Evolutionary conservation across 2,113 vertebrate genomes (phyloP), one percentile per base, ranked within the genome.

Genomic region (Nasalis larvatus): DNA sequence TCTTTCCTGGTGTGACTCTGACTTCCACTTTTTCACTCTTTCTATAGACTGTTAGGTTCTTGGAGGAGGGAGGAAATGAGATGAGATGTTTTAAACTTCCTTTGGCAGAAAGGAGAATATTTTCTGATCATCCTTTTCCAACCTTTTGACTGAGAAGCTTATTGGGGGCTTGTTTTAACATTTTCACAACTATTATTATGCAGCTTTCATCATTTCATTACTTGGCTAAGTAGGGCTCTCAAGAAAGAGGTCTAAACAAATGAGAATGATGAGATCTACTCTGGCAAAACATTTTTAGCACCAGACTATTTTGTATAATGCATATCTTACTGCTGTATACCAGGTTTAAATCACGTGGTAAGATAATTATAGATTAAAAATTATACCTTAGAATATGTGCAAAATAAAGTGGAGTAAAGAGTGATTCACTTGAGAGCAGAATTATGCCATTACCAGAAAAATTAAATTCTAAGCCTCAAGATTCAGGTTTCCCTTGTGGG

Each of bases 311-410:
- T 89, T 74, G 84, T 17, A 18, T 86, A 86, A 86, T 56, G 35
- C 30, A 63, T 54, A 89, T 68, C 77, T 88, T 66, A 63, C 78
- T 86, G 89, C 37, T 76, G 17, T 54, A 42, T 45, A 68, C 40
- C 37, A 96, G 30, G 54, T 91, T 63, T 95, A 84, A 96, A 96
- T 90, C 80, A 91, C 3, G 11, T 90, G 37, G 84, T 68, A 66
- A 95, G 78, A 94, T 63, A 93, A 96, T 94, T 89, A 80, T 77
- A 95, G 85, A 92, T 96, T 90, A 96, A 96, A 92, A 95, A 89
- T 73, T 54, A 40, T 84, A 30, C 77, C 88, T 97, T 94, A 54
- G 76, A 86, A 69, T 45, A 37, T 27, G 8, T 89, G 21, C 47
- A 95, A 96, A 93, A 95, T 84, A 91, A 95, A 96, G 81, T 85